Percentiles rank a stretch among this genome's conserved stretches.
phyloP scores from a whole-genome alignment of 2,888 invertebrate species.

The Melieria picta region DNA sequence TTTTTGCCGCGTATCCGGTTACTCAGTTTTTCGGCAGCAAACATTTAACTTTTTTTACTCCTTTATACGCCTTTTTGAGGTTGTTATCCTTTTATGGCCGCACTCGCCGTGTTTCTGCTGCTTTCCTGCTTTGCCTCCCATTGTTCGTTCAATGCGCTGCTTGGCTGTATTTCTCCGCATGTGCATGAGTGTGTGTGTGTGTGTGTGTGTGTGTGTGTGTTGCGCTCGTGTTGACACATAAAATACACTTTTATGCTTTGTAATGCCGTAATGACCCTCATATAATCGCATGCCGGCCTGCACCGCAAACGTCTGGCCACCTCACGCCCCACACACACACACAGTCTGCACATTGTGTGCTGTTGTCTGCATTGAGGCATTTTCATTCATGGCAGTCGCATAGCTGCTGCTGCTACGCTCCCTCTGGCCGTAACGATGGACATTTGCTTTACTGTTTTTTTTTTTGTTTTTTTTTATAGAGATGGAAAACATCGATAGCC shows the following conservation, averaged over 20 bases:
- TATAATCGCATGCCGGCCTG: background rate
- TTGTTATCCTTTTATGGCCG: constrained; percentile 23
- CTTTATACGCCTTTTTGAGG: constrained; percentile 10
- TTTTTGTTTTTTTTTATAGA: too few relatives aligned
- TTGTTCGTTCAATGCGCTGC: background rate
- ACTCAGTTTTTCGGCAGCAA: background rate
- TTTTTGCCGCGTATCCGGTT: background rate
- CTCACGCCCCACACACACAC: too few relatives aligned
- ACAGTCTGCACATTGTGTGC: too few relatives aligned
- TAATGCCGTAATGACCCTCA: constrained; percentile 29
- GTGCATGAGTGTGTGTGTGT: background rate
- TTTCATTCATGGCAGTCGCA: too few relatives aligned
- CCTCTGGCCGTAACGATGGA: too few relatives aligned
- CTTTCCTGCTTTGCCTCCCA: background rate
- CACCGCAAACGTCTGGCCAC: too few relatives aligned
- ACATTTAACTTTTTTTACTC: background rate
- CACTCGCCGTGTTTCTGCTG: background rate
- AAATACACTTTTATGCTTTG: constrained; percentile 31
- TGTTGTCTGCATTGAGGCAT: too few relatives aligned
- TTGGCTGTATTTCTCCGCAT: background rate
- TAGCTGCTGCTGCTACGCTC: too few relatives aligned
- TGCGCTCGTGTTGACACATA: constrained; percentile 26
- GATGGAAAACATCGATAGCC: too few relatives aligned
- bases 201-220: background rate
- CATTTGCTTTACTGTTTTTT: too few relatives aligned